Evolutionary conservation across 64 coral and sea anemone genomes (phyloP), one percentile per base, ranked within the genome.

Genomic region (Montipora foliosa): DNA sequence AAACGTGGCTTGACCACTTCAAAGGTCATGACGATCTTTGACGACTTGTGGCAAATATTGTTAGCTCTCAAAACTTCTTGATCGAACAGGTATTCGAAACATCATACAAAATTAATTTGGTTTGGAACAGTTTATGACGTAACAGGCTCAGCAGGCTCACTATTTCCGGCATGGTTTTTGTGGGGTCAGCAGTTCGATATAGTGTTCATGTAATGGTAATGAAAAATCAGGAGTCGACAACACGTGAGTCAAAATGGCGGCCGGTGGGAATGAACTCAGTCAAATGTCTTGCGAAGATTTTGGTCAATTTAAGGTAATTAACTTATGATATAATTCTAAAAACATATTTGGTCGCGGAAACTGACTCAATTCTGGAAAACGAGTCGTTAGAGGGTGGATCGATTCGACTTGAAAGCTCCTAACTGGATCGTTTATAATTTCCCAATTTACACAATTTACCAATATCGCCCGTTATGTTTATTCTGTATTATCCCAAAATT

Each of bases 281-380:
- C 92, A 92, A 80, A 99, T 99, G 97, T 99, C 97, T 79, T 99
- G 97, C 53, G 89, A 86, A 87, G 98, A 99, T 89, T 99, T 96
- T 67, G 81, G 91, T 6, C 95, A 99, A 96, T 99, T 99, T 71
- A 99, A 99, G 98, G 98, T 99, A 48, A 77, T 47, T 79, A 5
- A 11, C 24, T 7, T 71, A 71, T 71, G 3, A 71, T 71, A 21
- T 6, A 24, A 24, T n/a, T 71, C 3, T 3, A 6, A 21, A 21
- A 21, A 19, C 5, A 44, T 21, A 69, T 68, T 47, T 17, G 44
- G 45, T 47, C 22, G 20, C 3, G 72, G n/a, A 14, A n/a, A 15
- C 49, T 21, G 20, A 52, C 5, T 14, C 7, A 22, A 58, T 5
- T 52, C 14, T 82, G 13, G 3, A 17, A 14, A 67, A 67, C 11